These are phyloP conservation scores for Acanthosepion pharaonis DNA, from an alignment of 2,888 invertebrate genomes.

Conservation along the genomic window DNA sequence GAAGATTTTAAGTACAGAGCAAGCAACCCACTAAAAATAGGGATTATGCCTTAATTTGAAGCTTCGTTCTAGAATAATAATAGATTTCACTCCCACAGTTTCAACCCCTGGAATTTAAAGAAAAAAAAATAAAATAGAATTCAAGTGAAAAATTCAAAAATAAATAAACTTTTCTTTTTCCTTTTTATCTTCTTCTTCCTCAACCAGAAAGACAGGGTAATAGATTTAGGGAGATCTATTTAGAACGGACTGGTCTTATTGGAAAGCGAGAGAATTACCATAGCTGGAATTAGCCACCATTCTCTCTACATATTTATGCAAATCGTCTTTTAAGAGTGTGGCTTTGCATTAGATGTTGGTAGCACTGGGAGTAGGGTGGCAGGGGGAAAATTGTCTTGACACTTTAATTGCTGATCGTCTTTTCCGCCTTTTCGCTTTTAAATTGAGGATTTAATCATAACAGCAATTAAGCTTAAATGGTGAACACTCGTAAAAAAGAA, in stretches of 20 bases:
- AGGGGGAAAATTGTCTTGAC: neutral
- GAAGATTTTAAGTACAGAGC: slow-evolving; percentile 33
- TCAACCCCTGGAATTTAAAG: slow-evolving; percentile 12
- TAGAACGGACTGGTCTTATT: slow-evolving; percentile 16
- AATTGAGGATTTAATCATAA: slow-evolving; percentile 33
- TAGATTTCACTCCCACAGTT: slow-evolving; percentile 18
- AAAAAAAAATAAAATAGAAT: neutral
- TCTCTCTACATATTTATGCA: slow-evolving; percentile 24
- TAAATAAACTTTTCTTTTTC: neutral
- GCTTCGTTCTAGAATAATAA: neutral
- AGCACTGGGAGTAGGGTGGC: neutral
- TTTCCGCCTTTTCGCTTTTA: slow-evolving; percentile 33
- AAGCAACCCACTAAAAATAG: slow-evolving; percentile 9
- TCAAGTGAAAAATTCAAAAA: neutral
- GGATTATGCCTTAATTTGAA: slow-evolving; percentile 13
- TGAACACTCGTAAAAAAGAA: neutral
- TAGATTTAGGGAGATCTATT: neutral
- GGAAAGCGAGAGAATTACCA: neutral
- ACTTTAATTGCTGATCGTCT: slow-evolving; percentile 7
- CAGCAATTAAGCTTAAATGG: slow-evolving; percentile 33
- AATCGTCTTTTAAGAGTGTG: slow-evolving; percentile 14
- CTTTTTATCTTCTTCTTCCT: neutral
- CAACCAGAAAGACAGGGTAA: neutral
- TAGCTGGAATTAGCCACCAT: neutral
- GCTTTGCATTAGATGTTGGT: neutral